Evolutionary conservation across 2,888 invertebrate genomes (phyloP), one percentile per base, ranked within the genome.

Genomic region (Synanthedon myopaeformis): DNA sequence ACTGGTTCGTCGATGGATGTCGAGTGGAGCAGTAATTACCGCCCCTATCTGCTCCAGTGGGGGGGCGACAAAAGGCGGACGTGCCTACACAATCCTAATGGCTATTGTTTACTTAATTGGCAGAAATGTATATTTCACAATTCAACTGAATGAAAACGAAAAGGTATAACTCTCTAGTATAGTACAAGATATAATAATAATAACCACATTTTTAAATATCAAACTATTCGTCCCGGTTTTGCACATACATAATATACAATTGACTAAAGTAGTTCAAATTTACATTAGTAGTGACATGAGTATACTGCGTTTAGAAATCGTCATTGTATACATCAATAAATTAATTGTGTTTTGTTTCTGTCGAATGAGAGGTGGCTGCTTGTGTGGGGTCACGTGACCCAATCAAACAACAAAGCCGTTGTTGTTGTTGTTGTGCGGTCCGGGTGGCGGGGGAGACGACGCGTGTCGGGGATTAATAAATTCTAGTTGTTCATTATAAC

Each of bases 381-480:
- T n/a, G n/a, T 57, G 55, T 56, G 49, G 49, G 57, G 59, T 48
- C 63, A 60, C 63, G 64, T 59, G 63, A 53, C 59, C 55, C 49
- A 54, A 45, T 45, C 14, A 45, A n/a, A 13, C 14, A 6, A 45
- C 45, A 45, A 45, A 13, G 12, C n/a, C 45, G 45, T 45, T 14
- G 45, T 45, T 54, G 55, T 53, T 54, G 23, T 23, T 54, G 55
- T 53, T 54, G 23, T 23, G 55, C 53, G 53, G 17, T 53, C 52
- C 54, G 52, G 54, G 52, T 52, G 57, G 53, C 23, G 54, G 51
- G 51, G 53, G 54, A 54, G 51, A 12, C 48, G 54, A 49, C 58
- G 58, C 66, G 64, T 59, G 59, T 55, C 54, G 53, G 52, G 57
- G 60, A 66, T 67, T 62, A 53, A n/a, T n/a, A n/a, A n/a, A 53